A percentile compares a stretch with the other conserved stretches of the same genome.
These are phyloP conservation scores for Colius striatus DNA, from an alignment of 2,113 vertebrate genomes.

Conservation along the genomic window DNA sequence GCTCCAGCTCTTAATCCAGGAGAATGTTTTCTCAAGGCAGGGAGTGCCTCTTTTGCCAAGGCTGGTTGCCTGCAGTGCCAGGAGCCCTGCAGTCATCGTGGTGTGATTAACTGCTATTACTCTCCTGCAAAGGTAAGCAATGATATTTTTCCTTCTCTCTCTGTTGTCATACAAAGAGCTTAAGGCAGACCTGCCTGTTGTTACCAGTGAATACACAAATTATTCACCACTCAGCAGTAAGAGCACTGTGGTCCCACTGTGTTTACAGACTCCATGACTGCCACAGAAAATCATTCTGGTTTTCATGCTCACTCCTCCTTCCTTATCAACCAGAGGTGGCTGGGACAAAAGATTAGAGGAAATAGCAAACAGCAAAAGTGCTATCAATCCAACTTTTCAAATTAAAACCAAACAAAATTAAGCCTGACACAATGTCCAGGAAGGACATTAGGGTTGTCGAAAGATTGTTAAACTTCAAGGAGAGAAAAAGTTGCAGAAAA, in stretches of 20 bases:
- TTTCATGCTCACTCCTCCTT: not conserved
- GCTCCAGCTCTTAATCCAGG: rapidly evolving
- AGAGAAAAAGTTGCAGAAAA: not conserved
- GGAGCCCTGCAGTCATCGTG: not conserved
- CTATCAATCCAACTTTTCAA: not conserved
- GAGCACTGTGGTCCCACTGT: rapidly evolving
- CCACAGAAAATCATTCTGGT: rapidly evolving
- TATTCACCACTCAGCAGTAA: rapidly evolving
- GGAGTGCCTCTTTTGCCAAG: too few species aligned
- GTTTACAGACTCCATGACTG: not conserved
- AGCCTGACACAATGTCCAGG: not conserved
- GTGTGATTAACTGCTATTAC: not conserved
- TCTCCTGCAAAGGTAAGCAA: not conserved
- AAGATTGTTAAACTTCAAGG: not conserved
- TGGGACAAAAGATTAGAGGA: not conserved
- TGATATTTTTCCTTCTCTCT: not conserved
- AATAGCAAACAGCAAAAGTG: rapidly evolving
- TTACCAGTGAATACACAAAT: rapidly evolving
- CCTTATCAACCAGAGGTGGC: not conserved
- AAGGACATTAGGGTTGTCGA: not conserved
- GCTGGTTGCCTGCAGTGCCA: rapidly evolving
- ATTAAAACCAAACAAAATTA: not conserved
- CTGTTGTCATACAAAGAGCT: not conserved
- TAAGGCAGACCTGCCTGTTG: not conserved
- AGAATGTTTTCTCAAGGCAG: not conserved